Evolutionary conservation across 1,140 invertebrate species (phyloP).

Genomic region (Argopecten irradians): DNA sequence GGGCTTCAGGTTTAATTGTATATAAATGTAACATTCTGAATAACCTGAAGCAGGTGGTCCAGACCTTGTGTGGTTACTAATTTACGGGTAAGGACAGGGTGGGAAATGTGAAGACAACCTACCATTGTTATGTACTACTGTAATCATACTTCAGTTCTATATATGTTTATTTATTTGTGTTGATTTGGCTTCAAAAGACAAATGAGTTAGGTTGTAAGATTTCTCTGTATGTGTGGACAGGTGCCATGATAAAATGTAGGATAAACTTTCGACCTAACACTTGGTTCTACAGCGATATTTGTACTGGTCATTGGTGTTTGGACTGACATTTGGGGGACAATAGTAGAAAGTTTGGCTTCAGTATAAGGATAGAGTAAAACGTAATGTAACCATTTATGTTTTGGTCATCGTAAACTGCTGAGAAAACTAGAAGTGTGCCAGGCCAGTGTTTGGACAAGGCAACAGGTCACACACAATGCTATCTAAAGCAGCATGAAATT

Average conservation of each 20-base stretch:
- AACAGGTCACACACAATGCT: neutral
- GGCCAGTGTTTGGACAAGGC: conserved; percentile 8
- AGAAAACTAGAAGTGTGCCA: neutral
- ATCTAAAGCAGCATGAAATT: neutral
- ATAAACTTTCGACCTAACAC: neutral
- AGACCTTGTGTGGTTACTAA: neutral
- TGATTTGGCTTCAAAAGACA: neutral
- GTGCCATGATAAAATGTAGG: neutral
- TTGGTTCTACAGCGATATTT: neutral
- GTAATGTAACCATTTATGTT: neutral
- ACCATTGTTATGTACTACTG: neutral
- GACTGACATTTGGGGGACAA: neutral
- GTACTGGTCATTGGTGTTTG: neutral
- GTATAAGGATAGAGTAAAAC: conserved; percentile 3
- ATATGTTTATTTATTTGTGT: neutral
- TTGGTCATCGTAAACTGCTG: neutral
- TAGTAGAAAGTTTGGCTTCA: neutral
- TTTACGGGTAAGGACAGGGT: neutral
- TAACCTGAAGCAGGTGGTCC: neutral
- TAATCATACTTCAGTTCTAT: neutral
- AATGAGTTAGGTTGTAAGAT: neutral
- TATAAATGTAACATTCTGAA: neutral
- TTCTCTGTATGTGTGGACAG: neutral
- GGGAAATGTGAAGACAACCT: neutral
- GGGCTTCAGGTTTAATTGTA: neutral